phyloP scores from a whole-genome alignment of 2,113 vertebrate genomes.

The Rutilus rutilus region DNA sequence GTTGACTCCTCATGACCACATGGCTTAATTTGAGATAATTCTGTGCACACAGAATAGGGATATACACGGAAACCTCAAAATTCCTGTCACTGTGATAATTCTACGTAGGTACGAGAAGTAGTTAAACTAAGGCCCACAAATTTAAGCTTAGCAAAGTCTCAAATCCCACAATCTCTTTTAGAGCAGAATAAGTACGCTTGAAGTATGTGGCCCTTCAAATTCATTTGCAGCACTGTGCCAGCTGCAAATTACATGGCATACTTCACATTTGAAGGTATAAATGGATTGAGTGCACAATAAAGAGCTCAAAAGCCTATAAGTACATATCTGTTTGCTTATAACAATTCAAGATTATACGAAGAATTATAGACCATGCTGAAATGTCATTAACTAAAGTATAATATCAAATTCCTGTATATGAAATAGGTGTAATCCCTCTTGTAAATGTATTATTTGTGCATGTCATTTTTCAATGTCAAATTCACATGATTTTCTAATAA shows the following conservation, averaged over 20 bases:
- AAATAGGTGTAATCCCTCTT: conserved; percentile 20
- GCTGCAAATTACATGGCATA: conserved; percentile 1
- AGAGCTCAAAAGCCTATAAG: background rate
- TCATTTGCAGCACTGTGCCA: background rate
- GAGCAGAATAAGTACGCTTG: background rate
- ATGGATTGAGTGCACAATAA: conserved; percentile 4
- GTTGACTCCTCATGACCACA: conserved; percentile 15
- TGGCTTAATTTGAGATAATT: conserved; percentile 42
- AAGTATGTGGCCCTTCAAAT: background rate
- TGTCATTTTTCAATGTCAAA: conserved; percentile 30
- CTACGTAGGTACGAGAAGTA: background rate
- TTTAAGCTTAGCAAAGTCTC: conserved; percentile 4
- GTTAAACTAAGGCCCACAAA: conserved; percentile 5
- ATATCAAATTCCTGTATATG: conserved; percentile 12
- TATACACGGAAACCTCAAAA: background rate
- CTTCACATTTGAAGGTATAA: background rate
- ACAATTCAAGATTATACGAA: background rate
- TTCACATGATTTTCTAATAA: conserved; percentile 32
- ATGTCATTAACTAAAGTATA: conserved; percentile 21
- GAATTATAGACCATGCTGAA: conserved; percentile 7
- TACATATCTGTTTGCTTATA: conserved; percentile 1
- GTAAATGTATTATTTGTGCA: background rate
- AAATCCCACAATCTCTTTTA: conserved; percentile 6
- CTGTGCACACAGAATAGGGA: background rate
- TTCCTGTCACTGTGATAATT: conserved; percentile 7